phyloP scores from a whole-genome alignment of 2,888 invertebrate genomes.

The Anorthoa munda region DNA sequence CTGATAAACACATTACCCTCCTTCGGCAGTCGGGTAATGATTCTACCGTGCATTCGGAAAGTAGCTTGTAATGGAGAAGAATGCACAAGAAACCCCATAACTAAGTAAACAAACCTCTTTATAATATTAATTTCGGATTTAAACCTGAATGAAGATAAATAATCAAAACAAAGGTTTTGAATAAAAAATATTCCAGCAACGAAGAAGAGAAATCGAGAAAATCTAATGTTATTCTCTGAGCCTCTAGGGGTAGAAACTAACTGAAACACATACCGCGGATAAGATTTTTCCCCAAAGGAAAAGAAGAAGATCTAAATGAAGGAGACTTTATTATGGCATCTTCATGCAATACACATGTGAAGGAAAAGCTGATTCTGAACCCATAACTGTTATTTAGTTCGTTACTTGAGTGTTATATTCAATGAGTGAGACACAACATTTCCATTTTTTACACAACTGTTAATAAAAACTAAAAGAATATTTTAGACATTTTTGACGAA shows the following conservation, averaged over 20 bases:
- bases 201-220: neutral
- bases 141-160: no score
- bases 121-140: neutral
- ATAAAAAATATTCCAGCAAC: neutral
- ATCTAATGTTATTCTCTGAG: neutral
- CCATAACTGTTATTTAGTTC: neutral
- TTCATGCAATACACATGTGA: slow-evolving; percentile 16
- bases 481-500: neutral
- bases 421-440: neutral
- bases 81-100: no score
- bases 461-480: neutral
- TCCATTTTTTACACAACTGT: neutral
- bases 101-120: neutral
- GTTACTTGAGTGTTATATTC: neutral
- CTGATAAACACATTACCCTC: no score
- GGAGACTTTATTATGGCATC: slow-evolving; percentile 35
- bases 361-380: neutral
- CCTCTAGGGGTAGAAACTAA: neutral
- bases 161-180: neutral
- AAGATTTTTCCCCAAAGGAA: slow-evolving; percentile 15
- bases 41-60: no score
- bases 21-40: no score
- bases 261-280: slow-evolving; percentile 12
- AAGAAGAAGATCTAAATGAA: slow-evolving; percentile 20
- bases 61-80: no score